Percentiles rank a stretch among this genome's conserved stretches.
Evolutionary conservation across 2,797 vertebrate species (phyloP).

Genomic region (Gambusia yucatana): DNA sequence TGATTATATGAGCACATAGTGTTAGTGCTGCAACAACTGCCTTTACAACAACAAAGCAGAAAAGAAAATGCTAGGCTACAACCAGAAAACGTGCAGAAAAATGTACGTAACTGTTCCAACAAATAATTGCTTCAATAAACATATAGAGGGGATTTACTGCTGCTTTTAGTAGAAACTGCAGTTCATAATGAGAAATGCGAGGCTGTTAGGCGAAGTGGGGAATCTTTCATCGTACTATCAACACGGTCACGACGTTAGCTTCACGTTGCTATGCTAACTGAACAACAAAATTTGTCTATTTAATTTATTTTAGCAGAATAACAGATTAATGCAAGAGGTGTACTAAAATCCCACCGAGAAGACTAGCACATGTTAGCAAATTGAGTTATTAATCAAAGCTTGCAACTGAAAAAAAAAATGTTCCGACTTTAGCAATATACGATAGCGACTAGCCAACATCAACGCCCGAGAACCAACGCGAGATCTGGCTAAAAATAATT

Average conservation of each 20-base stretch:
- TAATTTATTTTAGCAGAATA: not conserved
- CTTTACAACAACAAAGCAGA: not conserved
- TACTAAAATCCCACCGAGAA: not conserved
- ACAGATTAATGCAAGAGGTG: not conserved
- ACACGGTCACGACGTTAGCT: slow-evolving; percentile 58
- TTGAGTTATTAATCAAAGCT: not conserved
- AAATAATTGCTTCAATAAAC: not conserved
- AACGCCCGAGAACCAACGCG: slow-evolving; percentile 44
- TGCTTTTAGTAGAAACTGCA: fast-evolving
- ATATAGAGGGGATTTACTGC: not conserved
- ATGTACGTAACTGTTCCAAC: not conserved
- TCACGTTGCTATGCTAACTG: slow-evolving; percentile 61
- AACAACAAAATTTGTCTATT: slow-evolving; percentile 5
- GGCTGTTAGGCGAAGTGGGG: not conserved
- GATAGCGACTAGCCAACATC: slow-evolving; percentile 41
- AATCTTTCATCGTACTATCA: not conserved
- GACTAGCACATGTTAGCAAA: not conserved
- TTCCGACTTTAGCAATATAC: not conserved
- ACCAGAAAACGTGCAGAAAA: not conserved
- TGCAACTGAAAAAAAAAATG: not conserved
- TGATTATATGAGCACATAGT: too few species aligned
- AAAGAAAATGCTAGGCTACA: not conserved
- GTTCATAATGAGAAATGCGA: not conserved
- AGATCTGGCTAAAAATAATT: slow-evolving; percentile 43
- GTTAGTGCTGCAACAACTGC: not conserved